These are phyloP conservation scores for Pseudolycoriella hygida DNA, from an alignment of 2,888 invertebrate species.

Conservation along the genomic window DNA sequence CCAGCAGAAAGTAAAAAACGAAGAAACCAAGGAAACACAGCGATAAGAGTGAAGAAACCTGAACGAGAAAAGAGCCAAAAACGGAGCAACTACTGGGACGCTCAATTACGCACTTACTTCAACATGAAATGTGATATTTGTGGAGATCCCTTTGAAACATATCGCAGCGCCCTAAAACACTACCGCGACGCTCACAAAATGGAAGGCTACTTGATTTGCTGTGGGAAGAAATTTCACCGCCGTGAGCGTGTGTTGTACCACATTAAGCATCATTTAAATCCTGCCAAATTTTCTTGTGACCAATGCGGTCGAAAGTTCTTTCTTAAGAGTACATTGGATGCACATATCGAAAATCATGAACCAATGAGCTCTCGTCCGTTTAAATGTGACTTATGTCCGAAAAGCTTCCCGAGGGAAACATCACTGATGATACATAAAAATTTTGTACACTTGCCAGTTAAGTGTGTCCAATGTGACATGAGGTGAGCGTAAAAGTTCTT, in stretches of 20 bases:
- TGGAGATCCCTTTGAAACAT: conserved; percentile 15
- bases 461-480: too few species aligned
- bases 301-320: conserved; percentile 2
- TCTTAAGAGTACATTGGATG: conserved; percentile 21
- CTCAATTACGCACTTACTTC: conserved; percentile 22
- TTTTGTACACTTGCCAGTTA: too few species aligned
- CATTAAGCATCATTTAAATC: conserved; percentile 24
- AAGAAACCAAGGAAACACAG: too few species aligned
- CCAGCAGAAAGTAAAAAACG: too few species aligned
- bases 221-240: conserved; percentile 24
- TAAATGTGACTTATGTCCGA: conserved; percentile 23
- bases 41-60: too few species aligned
- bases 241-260: conserved; percentile 24
- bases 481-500: too few species aligned
- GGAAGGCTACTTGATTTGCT: conserved; percentile 22
- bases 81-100: conserved; percentile 13
- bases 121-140: conserved; percentile 23
- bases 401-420: conserved; percentile 16
- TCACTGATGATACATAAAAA: conserved; percentile 13
- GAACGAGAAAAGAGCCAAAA: too few species aligned
- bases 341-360: conserved; percentile 22
- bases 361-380: conserved; percentile 15
- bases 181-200: conserved; percentile 20
- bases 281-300: conserved; percentile 16
- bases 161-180: conserved; percentile 21